Evolutionary conservation across 2,888 invertebrate species (phyloP).

Genomic region (Coenonympha glycerion): DNA sequence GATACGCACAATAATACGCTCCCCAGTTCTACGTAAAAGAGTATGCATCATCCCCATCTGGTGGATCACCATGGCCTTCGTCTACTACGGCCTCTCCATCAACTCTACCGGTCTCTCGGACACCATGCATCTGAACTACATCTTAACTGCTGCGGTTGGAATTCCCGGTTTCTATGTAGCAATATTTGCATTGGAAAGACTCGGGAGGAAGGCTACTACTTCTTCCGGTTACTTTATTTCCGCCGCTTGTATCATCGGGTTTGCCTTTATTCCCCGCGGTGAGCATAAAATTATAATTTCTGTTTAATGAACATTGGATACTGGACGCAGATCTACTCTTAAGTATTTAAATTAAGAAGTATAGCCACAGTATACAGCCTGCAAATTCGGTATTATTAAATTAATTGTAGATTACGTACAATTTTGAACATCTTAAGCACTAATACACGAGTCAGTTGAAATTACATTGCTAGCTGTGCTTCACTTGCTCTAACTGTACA

Average conservation of each 20-base stretch:
- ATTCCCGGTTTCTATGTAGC: neutral
- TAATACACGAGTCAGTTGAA: too few relatives aligned
- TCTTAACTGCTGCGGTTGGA: slow-evolving; percentile 47
- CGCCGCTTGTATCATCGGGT: neutral
- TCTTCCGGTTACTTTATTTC: neutral
- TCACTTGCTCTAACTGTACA: too few relatives aligned
- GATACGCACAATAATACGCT: slow-evolving; percentile 28
- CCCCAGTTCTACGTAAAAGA: slow-evolving; percentile 68
- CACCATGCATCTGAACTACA: too few relatives aligned
- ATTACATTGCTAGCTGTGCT: too few relatives aligned
- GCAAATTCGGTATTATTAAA: too few relatives aligned
- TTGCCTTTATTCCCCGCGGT: neutral
- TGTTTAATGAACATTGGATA: neutral
- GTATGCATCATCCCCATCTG: slow-evolving; percentile 78
- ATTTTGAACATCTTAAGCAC: too few relatives aligned
- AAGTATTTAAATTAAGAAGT: too few relatives aligned
- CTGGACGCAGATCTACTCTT: too few relatives aligned
- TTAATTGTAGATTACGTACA: too few relatives aligned
- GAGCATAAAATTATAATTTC: neutral
- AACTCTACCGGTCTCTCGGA: slow-evolving; percentile 80
- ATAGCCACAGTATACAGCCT: too few relatives aligned
- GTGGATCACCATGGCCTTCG: slow-evolving; percentile 82
- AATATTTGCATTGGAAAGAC: neutral
- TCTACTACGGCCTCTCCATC: slow-evolving; percentile 83
- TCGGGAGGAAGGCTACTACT: neutral